Base-by-base conservation (phyloP, 2,888 invertebrate genomes). In the Heterodera filipjevi region DNA sequence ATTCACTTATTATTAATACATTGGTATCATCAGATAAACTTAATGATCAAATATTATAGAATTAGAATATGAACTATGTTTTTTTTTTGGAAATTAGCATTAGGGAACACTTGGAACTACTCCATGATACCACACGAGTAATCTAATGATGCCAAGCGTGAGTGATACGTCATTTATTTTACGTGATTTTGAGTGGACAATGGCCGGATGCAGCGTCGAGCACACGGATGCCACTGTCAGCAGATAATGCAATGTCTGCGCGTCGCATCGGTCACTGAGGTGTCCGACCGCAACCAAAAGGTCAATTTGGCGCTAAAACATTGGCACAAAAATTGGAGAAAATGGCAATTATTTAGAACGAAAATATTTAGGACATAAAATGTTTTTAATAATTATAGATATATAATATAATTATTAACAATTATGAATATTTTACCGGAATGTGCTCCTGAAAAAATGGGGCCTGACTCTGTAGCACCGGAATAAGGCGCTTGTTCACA, bases 261-360 rank as follows among this genome's bases (percentile, higher is more conserved):
- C 49, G 76, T 88, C 88, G 78, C 88, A 88, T 14, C 87, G 82
- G 79, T 88, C 88, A 19, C 87, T 87, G 46, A 88, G 80, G 44
- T 85, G 78, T 3, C 84, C 83, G 30, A 88, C 72, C 12, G 86
- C 81, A 0, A 84, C 86, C 19, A 88, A 82, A 14, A 88, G 80
- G 71, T 88, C 88, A 19, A 88, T 81, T 83, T 88, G 88, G 10
- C 87, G 82, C 83, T 86, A 80, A 70, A 80, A 68, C 32, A n/a
- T n/a, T n/a, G 30, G 27, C 22, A 49, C 46, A n/a, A 10, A 3
- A 27, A 3, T 6, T n/a, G 27, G 12, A 8, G n/a, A 1, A 12
- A 27, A 5, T n/a, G 27, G 6, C 16, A 19, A 22, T 53, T 53
- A 22, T 19, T 19, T 53, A 53, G 53, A n/a, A n/a, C n/a, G n/a